A percentile compares a stretch with the other conserved stretches of the same genome.
Evolutionary conservation across 2,888 invertebrate species (phyloP).

Genomic region (Fissipunctia ypsillon): DNA sequence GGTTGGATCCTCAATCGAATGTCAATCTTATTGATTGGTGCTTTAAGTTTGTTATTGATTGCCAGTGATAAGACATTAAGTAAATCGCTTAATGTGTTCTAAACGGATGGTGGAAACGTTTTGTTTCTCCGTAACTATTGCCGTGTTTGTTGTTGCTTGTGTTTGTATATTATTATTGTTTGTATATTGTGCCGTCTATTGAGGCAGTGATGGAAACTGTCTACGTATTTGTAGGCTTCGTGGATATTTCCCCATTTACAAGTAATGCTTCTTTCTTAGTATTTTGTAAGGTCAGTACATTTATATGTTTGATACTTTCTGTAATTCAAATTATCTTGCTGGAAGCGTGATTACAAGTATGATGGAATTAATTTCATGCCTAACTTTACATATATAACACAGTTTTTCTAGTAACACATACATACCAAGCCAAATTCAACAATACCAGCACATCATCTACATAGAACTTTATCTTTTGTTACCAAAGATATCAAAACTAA

Average conservation of each 20-base stretch:
- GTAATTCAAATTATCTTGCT: background rate
- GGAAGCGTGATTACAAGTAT: background rate
- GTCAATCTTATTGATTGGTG: slow-evolving; percentile 80
- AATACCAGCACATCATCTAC: background rate
- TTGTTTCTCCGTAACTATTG: slow-evolving; percentile 77
- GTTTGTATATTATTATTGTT: slow-evolving; percentile 68
- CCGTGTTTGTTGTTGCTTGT: slow-evolving; percentile 68
- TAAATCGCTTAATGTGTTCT: slow-evolving; percentile 88
- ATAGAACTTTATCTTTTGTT: background rate
- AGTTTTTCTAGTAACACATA: background rate
- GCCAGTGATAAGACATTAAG: slow-evolving; percentile 78
- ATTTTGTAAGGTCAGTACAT: background rate
- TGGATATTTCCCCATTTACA: slow-evolving; percentile 8
- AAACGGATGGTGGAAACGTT: slow-evolving; percentile 84
- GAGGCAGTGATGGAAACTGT: slow-evolving; percentile 40
- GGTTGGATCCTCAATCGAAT: slow-evolving; percentile 73
- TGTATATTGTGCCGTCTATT: slow-evolving; percentile 64
- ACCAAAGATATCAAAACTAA: background rate
- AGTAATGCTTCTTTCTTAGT: slow-evolving; percentile 5
- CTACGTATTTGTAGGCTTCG: slow-evolving; percentile 10
- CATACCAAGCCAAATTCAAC: background rate
- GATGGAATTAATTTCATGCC: background rate
- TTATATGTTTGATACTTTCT: background rate
- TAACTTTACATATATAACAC: background rate
- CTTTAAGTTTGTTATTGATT: slow-evolving; percentile 70